Base-by-base conservation (phyloP, 1,140 invertebrate species). In the Cydia pomonella region DNA sequence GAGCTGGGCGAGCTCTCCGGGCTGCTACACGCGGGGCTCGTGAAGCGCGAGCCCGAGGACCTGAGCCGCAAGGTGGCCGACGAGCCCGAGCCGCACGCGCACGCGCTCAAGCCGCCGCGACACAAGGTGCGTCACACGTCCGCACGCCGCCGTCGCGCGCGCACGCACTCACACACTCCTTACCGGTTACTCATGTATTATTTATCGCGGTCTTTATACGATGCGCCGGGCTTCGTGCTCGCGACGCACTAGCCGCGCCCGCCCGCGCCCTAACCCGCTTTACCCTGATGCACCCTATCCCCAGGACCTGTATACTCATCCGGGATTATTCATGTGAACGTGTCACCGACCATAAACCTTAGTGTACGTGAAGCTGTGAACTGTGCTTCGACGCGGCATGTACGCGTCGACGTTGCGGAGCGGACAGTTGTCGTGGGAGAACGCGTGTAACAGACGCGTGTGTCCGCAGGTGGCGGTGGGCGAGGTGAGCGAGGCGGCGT, bases 11-110 rank as follows among this genome's bases (percentile, higher is more conserved):
- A 93, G 83, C 91, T 93, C 79, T 92, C 92, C 81, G 92, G 92
- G 72, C 87, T 93, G 84, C 90, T 93, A 53, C 92, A 93, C 90
- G 92, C 92, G 86, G 93, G 93, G 79, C 89, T 93, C 85, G 93
- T 93, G 88, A 93, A 93, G 89, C 91, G 93, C 88, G 93, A 93
- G 88, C 93, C 93, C 83, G 93, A 93, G 87, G 93, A 93, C 84
- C 92, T 93, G 75, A 93, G 92, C 92, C 92, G 93, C 87, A 93
- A 93, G 90, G 93, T 93, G 87, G 87, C 86, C 89, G 91, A 91
- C 83, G 89, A 91, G 89, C 87, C 88, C 83, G 89, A 87, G 86
- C 47, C 47, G 47, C 85, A 27, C 18, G 64, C 86, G 87, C 89
- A 91, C 89, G 88, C 90, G 91, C 90, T 91, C 85, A 89, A 88